Evolutionary conservation across 2,888 invertebrate species (phyloP), one percentile per base, ranked within the genome.

Genomic region (Rambutsinella grinnellia): DNA sequence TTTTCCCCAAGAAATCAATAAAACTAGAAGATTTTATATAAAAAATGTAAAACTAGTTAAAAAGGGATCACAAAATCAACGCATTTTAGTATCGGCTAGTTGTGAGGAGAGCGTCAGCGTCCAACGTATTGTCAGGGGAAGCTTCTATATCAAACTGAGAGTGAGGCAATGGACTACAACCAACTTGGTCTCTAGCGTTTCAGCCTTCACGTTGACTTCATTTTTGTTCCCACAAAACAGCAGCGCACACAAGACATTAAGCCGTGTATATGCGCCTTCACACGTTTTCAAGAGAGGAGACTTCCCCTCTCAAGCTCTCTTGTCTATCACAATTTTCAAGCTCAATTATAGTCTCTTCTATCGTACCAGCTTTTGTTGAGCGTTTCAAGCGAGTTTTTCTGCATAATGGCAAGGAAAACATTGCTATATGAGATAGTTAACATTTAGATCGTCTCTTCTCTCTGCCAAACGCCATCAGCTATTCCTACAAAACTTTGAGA

Each of bases 151-250:
- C 67, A 67, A 67, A 74, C 74, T 75, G 68, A 75, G 57, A 53
- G 56, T 62, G 51, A 75, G 67, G 61, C 68, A 75, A 67, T 62
- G 74, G 75, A 75, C 61, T 75, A 28, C 75, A 68, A 68, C 75
- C 67, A 67, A 75, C 54, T 75, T 75, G 13, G 13, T 36, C 36
- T 5, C 13, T 36, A 13, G 5, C 13, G 36, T 36, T 36, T 36
- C 13, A 13, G 5, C 13, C 6, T 36, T 36, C 36, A 36, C 36
- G 36, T 36, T 36, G 36, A 36, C 36, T 36, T 36, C 13, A 36
- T 13, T 36, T 13, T 36, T 36, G 5, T 36, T 36, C 13, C 13
- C 36, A 5, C 36, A 36, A 5, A 36, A 36, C 36, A 36, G 13
- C 36, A 36, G 6, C 13, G 6, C 36, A n/a, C n/a, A 49, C 49